Conservation (phyloP, 2,888 invertebrate genomes). For the Choreutis nemorana region DNA sequence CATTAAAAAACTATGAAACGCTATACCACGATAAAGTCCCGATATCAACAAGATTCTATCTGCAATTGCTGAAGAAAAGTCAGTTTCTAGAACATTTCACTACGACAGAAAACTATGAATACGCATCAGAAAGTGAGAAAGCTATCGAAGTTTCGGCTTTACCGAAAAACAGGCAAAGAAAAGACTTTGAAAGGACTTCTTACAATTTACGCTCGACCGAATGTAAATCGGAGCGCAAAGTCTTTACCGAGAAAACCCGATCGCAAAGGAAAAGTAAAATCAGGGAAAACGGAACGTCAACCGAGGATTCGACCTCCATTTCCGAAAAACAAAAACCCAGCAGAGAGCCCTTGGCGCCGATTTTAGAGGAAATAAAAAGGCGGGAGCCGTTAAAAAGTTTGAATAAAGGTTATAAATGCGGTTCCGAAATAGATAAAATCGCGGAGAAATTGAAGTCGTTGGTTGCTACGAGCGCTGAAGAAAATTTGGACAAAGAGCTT, state of each 20-base stretch:
- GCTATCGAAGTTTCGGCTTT: constrained; percentile 23
- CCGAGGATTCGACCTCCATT: constrained; percentile 10
- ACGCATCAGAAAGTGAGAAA: constrained; percentile 47
- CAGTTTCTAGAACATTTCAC: constrained; percentile 43
- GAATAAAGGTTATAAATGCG: constrained; percentile 29
- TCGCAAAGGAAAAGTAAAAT: constrained; percentile 17
- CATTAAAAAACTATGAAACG: constrained; percentile 45
- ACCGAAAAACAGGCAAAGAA: constrained; percentile 20
- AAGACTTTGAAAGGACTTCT: constrained; percentile 26
- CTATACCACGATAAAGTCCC: constrained; percentile 53
- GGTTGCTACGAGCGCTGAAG: constrained; percentile 27
- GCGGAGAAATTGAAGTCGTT: constrained; percentile 51
- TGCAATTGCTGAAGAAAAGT: constrained; percentile 45
- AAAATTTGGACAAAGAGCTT: constrained; percentile 35
- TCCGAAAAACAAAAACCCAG: constrained; percentile 16
- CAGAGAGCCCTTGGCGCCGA: constrained; percentile 44
- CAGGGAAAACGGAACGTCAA: constrained; percentile 13
- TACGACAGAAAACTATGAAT: constrained; percentile 41
- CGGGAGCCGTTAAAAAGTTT: constrained; percentile 31
- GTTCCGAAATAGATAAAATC: constrained; percentile 49
- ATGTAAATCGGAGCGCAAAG: constrained; percentile 39
- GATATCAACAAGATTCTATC: constrained; percentile 48
- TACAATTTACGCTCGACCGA: constrained; percentile 47
- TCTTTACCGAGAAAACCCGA: constrained; percentile 27
- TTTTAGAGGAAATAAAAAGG: constrained; percentile 44